These are phyloP conservation scores for Petaurus breviceps DNA, from an alignment of 2,113 vertebrate species.

Conservation along the genomic window DNA sequence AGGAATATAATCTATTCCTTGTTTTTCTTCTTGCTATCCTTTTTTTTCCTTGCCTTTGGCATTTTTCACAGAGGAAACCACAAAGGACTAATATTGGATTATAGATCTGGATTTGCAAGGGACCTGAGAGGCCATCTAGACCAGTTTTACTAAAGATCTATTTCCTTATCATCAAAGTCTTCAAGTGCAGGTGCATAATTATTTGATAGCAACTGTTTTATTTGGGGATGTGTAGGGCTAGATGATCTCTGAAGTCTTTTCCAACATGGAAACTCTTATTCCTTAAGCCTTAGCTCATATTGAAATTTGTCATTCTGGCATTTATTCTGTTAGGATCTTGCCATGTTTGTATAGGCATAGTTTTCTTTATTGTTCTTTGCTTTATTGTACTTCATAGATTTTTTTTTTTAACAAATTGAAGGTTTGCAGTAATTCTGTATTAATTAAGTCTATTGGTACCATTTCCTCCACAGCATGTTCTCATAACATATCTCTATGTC, in stretches of 20 bases:
- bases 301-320: not conserved
- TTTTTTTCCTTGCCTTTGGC: not conserved
- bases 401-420: too few species aligned
- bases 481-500: not conserved
- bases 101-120: too few species aligned
- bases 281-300: not conserved
- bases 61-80: too few species aligned
- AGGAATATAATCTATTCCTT: not conserved
- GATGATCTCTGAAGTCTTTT: not conserved
- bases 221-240: not conserved
- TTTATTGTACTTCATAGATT: not conserved
- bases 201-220: not conserved
- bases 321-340: not conserved
- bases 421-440: too few species aligned
- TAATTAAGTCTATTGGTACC: not conserved
- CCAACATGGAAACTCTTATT: not conserved
- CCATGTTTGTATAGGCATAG: not conserved
- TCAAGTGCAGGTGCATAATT: not conserved
- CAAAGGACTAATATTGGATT: too few species aligned
- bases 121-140: too few species aligned
- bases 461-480: not conserved
- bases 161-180: not conserved
- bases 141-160: not conserved
- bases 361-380: not conserved
- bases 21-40: not conserved